phyloP scores from a whole-genome alignment of 2,113 vertebrate genomes.

The Heterochromis multidens region DNA sequence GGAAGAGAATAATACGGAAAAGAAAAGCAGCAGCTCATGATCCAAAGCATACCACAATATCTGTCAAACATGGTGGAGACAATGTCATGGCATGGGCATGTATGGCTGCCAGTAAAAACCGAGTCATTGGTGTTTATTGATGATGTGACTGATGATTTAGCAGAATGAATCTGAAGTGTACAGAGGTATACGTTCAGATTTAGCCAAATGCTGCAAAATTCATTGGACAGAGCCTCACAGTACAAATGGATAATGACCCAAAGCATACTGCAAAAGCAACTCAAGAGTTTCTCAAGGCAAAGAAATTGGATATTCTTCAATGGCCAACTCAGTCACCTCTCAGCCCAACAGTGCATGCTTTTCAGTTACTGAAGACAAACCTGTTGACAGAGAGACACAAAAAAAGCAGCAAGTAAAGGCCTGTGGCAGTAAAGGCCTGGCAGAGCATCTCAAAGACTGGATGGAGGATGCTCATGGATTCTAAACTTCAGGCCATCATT shows the following conservation, averaged over 20 bases:
- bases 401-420: not conserved
- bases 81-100: no score
- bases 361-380: not conserved
- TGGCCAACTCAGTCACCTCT: not conserved
- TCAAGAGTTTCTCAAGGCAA: not conserved
- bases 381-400: not conserved
- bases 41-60: no score
- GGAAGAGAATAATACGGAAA: no score
- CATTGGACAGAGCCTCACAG: not conserved
- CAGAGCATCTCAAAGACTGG: not conserved
- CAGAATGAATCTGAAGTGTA: not conserved
- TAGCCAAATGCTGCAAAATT: not conserved
- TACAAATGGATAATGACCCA: not conserved
- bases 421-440: no score
- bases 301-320: not conserved
- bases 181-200: not conserved
- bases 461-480: not conserved
- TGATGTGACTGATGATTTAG: no score
- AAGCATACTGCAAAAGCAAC: rapidly evolving
- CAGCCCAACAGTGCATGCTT: not conserved
- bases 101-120: no score
- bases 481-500: not conserved
- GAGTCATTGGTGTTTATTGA: no score
- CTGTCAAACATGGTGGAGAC: no score
- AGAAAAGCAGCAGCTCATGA: no score